phyloP scores from a whole-genome alignment of 2,113 vertebrate genomes.

The Gnathonemus longibarbis region DNA sequence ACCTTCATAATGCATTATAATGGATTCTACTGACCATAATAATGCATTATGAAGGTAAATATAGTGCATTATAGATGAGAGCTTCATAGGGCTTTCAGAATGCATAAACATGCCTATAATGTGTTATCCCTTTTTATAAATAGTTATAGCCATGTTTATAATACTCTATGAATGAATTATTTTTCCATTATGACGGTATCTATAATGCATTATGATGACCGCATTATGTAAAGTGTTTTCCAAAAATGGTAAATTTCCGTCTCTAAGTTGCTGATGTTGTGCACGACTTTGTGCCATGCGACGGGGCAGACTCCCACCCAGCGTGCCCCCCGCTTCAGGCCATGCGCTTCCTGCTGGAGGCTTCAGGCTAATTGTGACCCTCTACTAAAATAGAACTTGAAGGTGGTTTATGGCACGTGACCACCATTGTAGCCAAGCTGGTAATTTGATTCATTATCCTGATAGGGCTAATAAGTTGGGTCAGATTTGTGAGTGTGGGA shows the following conservation, averaged over 20 bases:
- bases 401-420: not conserved
- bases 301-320: not conserved
- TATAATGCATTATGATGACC: not conserved
- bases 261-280: not conserved
- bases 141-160: not conserved
- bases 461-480: not conserved
- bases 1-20: not conserved
- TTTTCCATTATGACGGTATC: not conserved
- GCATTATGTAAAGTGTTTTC: not conserved
- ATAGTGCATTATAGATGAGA: too few relatives aligned
- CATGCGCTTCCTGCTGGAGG: not conserved
- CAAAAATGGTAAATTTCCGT: not conserved
- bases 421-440: not conserved
- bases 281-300: not conserved
- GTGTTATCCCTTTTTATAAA: not conserved
- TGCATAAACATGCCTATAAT: not conserved
- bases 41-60: too few relatives aligned
- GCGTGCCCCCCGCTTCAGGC: not conserved
- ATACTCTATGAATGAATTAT: not conserved
- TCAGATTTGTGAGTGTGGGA: not conserved
- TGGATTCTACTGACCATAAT: not conserved
- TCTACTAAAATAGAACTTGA: not conserved
- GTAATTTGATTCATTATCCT: not conserved
- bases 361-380: not conserved
- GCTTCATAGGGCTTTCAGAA: too few relatives aligned